phyloP scores from a whole-genome alignment of 1,140 invertebrate species.

The silkworm (Bombyx mori) region DNA sequence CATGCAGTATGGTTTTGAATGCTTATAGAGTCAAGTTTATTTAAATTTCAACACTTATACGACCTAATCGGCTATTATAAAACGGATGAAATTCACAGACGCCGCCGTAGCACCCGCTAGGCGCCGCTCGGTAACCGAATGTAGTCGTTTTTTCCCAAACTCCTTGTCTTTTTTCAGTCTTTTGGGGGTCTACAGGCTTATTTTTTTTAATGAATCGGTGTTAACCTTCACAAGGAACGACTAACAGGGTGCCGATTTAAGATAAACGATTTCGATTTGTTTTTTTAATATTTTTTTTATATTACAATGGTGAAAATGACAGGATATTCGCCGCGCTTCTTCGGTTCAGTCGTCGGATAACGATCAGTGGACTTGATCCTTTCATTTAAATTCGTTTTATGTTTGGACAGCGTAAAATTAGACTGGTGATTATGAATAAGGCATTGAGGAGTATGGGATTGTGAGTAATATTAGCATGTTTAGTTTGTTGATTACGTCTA shows the following conservation, averaged over 20 bases:
- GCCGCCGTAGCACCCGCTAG: slow-evolving; percentile 60
- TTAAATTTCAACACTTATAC: too few relatives aligned
- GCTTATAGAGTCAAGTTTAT: too few relatives aligned
- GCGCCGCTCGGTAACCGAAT: slow-evolving; percentile 66
- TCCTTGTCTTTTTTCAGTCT: slow-evolving; percentile 62
- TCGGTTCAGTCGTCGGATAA: slow-evolving; percentile 28
- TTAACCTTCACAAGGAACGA: slow-evolving; percentile 67
- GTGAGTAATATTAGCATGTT: too few relatives aligned
- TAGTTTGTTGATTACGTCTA: too few relatives aligned
- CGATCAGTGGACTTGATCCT: slow-evolving; percentile 35
- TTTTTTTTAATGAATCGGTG: slow-evolving; percentile 68
- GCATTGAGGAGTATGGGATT: too few relatives aligned
- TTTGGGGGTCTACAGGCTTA: slow-evolving; percentile 63
- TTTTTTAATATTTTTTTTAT: slow-evolving; percentile 35
- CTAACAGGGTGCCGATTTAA: slow-evolving; percentile 68
- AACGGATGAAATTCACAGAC: slow-evolving; percentile 58
- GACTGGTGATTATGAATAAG: too few relatives aligned
- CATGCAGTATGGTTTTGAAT: too few relatives aligned
- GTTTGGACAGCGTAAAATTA: too few relatives aligned
- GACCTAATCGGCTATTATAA: slow-evolving; percentile 31
- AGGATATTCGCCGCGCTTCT: slow-evolving; percentile 49
- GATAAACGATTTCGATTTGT: slow-evolving; percentile 55
- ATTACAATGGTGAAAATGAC: slow-evolving; percentile 54
- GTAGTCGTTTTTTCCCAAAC: slow-evolving; percentile 52
- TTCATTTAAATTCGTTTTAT: slow-evolving; percentile 31